Evolutionary conservation across 2,888 invertebrate species (phyloP), one percentile per base, ranked within the genome.

Genomic region (Amphiduros pacificus): DNA sequence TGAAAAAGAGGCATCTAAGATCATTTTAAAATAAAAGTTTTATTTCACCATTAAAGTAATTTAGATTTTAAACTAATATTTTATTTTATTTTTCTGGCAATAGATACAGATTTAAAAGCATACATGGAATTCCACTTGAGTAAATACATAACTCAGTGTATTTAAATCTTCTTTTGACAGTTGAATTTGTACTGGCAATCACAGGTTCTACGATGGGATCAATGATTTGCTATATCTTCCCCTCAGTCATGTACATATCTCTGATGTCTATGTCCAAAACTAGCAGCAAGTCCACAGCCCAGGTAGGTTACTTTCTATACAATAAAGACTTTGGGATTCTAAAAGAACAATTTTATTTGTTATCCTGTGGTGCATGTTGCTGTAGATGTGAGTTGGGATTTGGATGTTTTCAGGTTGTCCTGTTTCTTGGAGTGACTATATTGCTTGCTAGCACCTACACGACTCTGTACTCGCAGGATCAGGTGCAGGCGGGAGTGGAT

Each of bases 121-220:
- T n/a, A n/a, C n/a, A n/a, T n/a, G n/a, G n/a, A n/a, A n/a, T n/a
- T n/a, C n/a, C n/a, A n/a, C n/a, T n/a, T n/a, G n/a, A n/a, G n/a
- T n/a, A n/a, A n/a, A n/a, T n/a, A n/a, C n/a, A n/a, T n/a, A n/a
- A n/a, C n/a, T n/a, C n/a, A n/a, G n/a, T n/a, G n/a, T n/a, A n/a
- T n/a, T n/a, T n/a, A n/a, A n/a, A n/a, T 50, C 24, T 24, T 24
- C 28, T 11, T 52, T 28, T 73, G 77, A 28, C 74, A 82, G 85
- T 86, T 63, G 85, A 98, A 85, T 87, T 97, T 73, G 93, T 98
- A 59, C 87, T 99, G 62, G 96, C 96, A 0, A 84, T 98, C 36
- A 90, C 94, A 40, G 98, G 98, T 0, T 93, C 97, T 1, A 96
- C 97, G 0, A 94, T 96, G 72, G 98, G 98, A 0, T 91, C 94